Evolutionary conservation across 1,140 invertebrate species (phyloP).

Genomic region (Bombus waltoni): DNA sequence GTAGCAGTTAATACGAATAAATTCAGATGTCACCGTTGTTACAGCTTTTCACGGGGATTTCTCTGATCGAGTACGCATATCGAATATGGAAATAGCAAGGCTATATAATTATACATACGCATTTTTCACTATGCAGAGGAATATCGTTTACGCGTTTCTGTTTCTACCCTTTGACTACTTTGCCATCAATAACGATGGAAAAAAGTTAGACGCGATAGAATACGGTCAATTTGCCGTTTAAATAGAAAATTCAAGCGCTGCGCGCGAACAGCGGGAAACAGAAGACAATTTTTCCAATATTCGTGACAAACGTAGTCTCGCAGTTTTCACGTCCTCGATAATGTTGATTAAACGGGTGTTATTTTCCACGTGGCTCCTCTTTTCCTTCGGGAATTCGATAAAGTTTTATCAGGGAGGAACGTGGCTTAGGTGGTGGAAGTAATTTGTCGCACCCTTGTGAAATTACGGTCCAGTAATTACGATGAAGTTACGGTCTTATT

Average conservation of each 20-base stretch:
- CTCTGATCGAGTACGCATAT: not conserved
- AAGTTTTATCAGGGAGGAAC: slow-evolving; percentile 20
- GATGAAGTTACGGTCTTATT: slow-evolving; percentile 22
- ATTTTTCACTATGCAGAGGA: not conserved
- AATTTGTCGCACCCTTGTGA: slow-evolving; percentile 20
- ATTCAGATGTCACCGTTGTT: slow-evolving; percentile 11
- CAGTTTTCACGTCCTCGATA: not conserved
- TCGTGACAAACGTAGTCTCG: not conserved
- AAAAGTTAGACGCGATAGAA: not conserved
- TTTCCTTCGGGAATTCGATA: slow-evolving; percentile 8
- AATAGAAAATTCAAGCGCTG: too few relatives aligned
- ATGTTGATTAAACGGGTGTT: not conserved
- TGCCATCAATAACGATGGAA: not conserved
- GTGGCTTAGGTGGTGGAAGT: slow-evolving; percentile 14
- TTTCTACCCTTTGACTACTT: not conserved
- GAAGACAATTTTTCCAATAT: not conserved
- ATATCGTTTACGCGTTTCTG: not conserved
- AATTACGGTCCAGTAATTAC: slow-evolving; percentile 26
- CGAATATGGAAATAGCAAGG: not conserved
- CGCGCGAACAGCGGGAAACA: not conserved
- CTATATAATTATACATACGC: not conserved
- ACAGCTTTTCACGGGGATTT: not conserved
- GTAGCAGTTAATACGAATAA: slow-evolving; percentile 36
- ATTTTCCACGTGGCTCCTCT: slow-evolving; percentile 8
- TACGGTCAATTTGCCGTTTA: not conserved